Base-by-base conservation (phyloP, 2,797 vertebrate species). In the Sebastes kiyomatsui region DNA sequence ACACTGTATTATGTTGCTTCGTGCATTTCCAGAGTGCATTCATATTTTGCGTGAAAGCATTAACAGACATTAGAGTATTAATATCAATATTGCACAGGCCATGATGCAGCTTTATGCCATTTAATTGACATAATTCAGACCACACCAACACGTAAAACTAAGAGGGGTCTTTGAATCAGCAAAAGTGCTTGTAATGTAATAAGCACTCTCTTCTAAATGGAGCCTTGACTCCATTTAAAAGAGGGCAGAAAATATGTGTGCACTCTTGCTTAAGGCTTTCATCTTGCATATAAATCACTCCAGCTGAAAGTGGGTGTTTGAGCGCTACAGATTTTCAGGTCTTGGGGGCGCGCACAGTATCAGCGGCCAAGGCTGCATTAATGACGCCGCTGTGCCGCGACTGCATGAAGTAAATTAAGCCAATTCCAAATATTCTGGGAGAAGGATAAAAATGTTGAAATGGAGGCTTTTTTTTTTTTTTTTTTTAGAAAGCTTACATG, bases 141-240 rank as follows among this genome's bases (percentile, higher is more conserved):
- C 84, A 86, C 90, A 88, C 92, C 85, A 78, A 87, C 86, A 91
- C 67, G 71, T 86, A 87, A 94, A 93, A 87, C 77, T 79, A 82
- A 93, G 94, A 88, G 61, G 79, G 83, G 81, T 80, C 72, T 20
- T 91, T 79, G 94, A 95, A 94, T 94, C 72, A 88, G 92, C 83
- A 49, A 81, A 90, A 96, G 90, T 90, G 91, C 89, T 91, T 86
- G 70, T 95, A 93, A 95, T 94, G 93, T 93, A 95, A 94, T 93
- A 94, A 95, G 94, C 93, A 91, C 90, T 95, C 89, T 81, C 87
- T 89, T 91, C 87, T 93, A 96, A 96, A 95, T 94, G 92, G 93
- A 96, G 94, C 93, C 94, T 91, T 86, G 93, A 92, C 88, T 93
- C 91, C 92, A 90, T 96, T 96, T 94, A 94, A 93, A 93, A 93